These are phyloP conservation scores for Tetramorium alpestre DNA, from an alignment of 1,140 invertebrate species.

Conservation along the genomic window DNA sequence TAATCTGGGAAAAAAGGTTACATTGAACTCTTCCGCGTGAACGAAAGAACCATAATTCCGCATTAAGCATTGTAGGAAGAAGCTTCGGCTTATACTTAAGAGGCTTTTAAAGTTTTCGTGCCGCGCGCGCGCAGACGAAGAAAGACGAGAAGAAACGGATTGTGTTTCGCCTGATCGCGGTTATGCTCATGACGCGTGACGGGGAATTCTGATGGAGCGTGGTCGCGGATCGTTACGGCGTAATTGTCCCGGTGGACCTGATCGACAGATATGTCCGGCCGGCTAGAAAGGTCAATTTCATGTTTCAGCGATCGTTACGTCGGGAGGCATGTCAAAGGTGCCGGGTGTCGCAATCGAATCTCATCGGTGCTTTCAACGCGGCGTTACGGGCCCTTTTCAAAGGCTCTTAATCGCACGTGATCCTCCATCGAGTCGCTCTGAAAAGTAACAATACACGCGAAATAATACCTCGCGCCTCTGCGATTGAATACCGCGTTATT, in stretches of 20 bases:
- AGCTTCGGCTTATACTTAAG: conserved; percentile 23
- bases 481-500: conserved; percentile 44
- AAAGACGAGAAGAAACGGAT: conserved; percentile 53
- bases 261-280: conserved; percentile 59
- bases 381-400: conserved; percentile 22
- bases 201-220: conserved; percentile 76
- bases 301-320: conserved; percentile 66
- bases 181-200: conserved; percentile 74
- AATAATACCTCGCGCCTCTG: conserved; percentile 32
- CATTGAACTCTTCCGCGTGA: not conserved
- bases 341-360: conserved; percentile 57
- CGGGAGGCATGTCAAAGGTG: conserved; percentile 54
- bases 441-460: conserved; percentile 37
- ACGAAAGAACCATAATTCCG: conserved; percentile 7
- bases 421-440: conserved; percentile 9
- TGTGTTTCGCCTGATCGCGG: conserved; percentile 68
- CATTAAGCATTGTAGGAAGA: conserved; percentile 28
- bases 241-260: conserved; percentile 74
- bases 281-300: conserved; percentile 73
- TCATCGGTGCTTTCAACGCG: conserved; percentile 61
- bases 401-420: conserved; percentile 43
- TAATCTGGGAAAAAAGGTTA: not conserved
- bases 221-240: conserved; percentile 72
- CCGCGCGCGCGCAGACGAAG: not conserved
- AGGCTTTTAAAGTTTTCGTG: conserved; percentile 39